A percentile compares a stretch with the other conserved stretches of the same genome.
Evolutionary conservation across 1,140 invertebrate genomes (phyloP).

Genomic region (Battus philenor): DNA sequence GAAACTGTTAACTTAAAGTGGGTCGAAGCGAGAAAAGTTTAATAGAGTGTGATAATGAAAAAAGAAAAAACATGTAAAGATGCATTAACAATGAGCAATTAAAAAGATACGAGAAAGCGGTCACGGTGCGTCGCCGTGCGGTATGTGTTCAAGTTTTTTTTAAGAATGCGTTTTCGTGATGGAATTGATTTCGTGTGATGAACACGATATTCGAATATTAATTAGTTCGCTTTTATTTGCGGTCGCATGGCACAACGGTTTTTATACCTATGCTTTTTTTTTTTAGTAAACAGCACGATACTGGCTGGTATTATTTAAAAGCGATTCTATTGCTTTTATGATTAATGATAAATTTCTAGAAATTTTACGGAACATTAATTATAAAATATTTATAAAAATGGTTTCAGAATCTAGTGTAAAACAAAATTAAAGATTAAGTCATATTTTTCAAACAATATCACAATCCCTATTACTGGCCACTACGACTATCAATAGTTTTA

Average conservation of each 20-base stretch:
- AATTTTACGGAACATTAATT: no score
- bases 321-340: no score
- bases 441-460: no score
- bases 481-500: no score
- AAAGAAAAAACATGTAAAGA: constrained; percentile 61
- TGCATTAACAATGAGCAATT: constrained; percentile 63
- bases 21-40: constrained; percentile 44
- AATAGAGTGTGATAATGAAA: constrained; percentile 55
- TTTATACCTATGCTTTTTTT: no score
- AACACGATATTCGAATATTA: constrained; percentile 2
- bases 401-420: no score
- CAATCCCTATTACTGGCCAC: no score
- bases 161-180: constrained; percentile 31
- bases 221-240: background rate
- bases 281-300: no score
- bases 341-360: no score
- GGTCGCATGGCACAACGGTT: background rate
- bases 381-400: no score
- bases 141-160: constrained; percentile 37
- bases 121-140: constrained; percentile 48
- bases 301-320: no score
- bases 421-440: no score
- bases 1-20: constrained; percentile 37
- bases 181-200: constrained; percentile 13
- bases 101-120: constrained; percentile 59